Evolutionary conservation across 2,797 vertebrate genomes (phyloP), one percentile per base, ranked within the genome.

Genomic region (Rousettus madagascariensis): DNA sequence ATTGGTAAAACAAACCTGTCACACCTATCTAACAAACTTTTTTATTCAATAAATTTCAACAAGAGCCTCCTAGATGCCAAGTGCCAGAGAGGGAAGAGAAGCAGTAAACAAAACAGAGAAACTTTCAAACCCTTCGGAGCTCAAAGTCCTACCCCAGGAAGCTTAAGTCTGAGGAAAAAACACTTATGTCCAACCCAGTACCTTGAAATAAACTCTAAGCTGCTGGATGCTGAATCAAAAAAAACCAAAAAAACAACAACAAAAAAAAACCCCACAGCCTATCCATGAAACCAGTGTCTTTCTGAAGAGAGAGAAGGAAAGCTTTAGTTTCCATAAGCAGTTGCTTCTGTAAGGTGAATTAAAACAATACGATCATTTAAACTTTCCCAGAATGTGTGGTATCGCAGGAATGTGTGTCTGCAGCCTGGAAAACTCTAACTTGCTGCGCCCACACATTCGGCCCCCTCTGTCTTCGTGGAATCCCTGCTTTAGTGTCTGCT

Each of bases 401-500:
- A 24, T 30, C 55, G 0, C 24, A 78, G 83, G 79, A 41, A 26
- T 24, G 71, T 38, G 30, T 2, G 59, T 26, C 16, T 15, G 36
- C 71, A 79, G 49, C 77, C 38, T 2, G 53, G 69, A 33, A 41
- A 85, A 66, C 72, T 1, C 30, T 20, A 72, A 15, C 61, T 2
- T 0, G 2, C 43, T 5, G 5, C 6, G 5, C 77, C 38, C 36
- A 13, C 90, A 61, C 12, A 13, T 6, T 16, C 68, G 6, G 68
- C 5, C 30, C 30, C 79, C 59, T 19, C 36, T 5, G 2, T 74
- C 88, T 43, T 30, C 2, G 10, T 3, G 0, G 36, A 93, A 80
- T n/a, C 96, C 87, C 74, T n/a, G 9, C 38, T 90, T 85, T 49
- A 4, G 77, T 77, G 75, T 80, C 66, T 49, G 82, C 92, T 51